These are phyloP conservation scores for Yponomeuta evonymella DNA, from an alignment of 2,888 invertebrate genomes.

Conservation along the genomic window DNA sequence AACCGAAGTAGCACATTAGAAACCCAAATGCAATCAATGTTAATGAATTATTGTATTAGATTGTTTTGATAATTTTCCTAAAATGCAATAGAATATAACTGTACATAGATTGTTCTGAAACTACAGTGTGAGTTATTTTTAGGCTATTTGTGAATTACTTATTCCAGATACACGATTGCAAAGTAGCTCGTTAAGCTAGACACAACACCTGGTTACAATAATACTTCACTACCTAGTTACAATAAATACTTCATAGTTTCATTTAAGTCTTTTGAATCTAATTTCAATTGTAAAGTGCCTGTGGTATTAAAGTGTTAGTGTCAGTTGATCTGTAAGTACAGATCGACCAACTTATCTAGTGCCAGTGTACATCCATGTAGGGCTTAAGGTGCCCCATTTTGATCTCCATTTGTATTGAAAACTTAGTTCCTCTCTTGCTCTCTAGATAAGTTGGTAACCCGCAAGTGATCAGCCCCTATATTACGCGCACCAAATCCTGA, in stretches of 20 bases:
- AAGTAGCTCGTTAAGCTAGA: not conserved
- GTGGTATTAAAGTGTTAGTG: constrained; percentile 10
- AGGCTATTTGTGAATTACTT: not conserved
- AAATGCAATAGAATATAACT: not conserved
- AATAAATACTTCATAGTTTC: not conserved
- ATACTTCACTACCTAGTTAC: not conserved
- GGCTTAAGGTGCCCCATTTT: too few species aligned
- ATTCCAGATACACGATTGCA: not conserved
- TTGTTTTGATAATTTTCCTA: not conserved
- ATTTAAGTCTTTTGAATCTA: not conserved
- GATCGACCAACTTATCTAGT: too few species aligned
- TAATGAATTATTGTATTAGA: not conserved
- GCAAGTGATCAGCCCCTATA: not conserved
- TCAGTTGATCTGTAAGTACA: not conserved
- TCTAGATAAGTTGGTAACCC: not conserved
- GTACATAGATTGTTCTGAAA: not conserved
- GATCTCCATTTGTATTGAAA: too few species aligned
- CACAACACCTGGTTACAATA: not conserved
- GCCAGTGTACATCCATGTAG: too few species aligned
- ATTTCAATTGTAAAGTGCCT: constrained; percentile 16
- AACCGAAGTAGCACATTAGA: not conserved
- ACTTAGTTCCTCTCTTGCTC: too few species aligned
- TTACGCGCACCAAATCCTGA: too few species aligned
- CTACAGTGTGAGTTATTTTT: constrained; percentile 2
- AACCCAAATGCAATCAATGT: not conserved